These are phyloP conservation scores for Alligator sinensis DNA, from an alignment of 2,113 vertebrate species.

Conservation along the genomic window DNA sequence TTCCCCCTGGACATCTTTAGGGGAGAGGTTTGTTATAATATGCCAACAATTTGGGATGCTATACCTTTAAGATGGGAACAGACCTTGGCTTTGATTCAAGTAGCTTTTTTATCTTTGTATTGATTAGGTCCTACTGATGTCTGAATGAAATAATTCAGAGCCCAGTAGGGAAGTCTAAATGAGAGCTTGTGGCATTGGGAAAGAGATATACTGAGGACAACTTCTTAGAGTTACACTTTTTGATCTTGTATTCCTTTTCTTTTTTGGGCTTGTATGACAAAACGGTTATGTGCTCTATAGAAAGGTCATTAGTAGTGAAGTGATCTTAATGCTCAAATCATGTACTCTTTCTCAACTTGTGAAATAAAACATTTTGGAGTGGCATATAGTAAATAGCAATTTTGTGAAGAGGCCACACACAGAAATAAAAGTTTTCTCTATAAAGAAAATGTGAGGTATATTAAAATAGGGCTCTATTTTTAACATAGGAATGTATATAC, in stretches of 20 bases:
- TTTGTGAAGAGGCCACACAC: neutral
- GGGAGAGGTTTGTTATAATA: neutral
- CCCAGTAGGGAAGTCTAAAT: neutral
- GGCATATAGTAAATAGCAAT: rapidly evolving
- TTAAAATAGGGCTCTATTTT: neutral
- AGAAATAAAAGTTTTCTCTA: neutral
- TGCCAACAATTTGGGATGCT: neutral
- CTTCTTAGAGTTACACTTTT: neutral
- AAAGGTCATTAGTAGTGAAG: neutral
- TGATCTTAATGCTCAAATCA: neutral
- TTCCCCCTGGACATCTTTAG: neutral
- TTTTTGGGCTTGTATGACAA: neutral
- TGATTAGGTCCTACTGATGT: neutral
- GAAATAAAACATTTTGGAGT: neutral
- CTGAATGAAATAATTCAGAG: neutral
- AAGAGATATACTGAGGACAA: neutral
- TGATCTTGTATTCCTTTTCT: neutral
- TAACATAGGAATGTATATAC: neutral
- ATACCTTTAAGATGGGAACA: neutral
- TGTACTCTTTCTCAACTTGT: neutral
- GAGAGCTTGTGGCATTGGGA: neutral
- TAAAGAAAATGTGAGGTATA: neutral
- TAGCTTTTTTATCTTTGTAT: neutral
- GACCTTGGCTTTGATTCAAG: rapidly evolving
- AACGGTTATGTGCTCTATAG: rapidly evolving